Conservation (phyloP, 2,113 vertebrate genomes). For the Chloroceryle aenea region DNA sequence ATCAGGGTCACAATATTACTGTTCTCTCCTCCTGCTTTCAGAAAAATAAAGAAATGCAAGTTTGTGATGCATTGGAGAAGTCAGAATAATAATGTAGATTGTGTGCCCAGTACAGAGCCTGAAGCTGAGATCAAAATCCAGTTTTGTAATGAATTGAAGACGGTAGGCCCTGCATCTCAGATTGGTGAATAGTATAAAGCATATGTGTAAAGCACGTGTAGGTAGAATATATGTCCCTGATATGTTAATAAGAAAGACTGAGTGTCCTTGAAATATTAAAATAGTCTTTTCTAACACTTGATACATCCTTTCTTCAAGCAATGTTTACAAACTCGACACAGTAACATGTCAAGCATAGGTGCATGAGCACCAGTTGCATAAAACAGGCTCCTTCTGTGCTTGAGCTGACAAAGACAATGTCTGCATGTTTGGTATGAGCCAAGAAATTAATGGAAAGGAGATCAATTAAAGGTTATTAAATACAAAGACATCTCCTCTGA, state of each 20-base stretch:
- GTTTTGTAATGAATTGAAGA: background rate
- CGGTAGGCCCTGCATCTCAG: background rate
- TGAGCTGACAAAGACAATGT: background rate
- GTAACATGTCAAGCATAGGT: background rate
- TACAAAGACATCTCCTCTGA: background rate
- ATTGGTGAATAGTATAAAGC: background rate
- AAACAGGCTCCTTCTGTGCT: background rate
- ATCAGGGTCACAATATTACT: background rate
- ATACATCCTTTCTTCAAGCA: background rate
- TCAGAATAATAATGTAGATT: background rate
- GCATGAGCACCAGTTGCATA: background rate
- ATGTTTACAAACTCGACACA: background rate
- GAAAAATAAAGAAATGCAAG: background rate
- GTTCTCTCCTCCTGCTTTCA: background rate
- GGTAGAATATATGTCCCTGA: background rate
- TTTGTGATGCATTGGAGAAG: background rate
- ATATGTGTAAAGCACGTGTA: no score
- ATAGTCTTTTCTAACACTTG: background rate
- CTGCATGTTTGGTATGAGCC: background rate
- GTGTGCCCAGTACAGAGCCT: background rate
- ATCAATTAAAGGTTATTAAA: background rate
- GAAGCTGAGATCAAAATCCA: background rate
- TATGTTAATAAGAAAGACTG: background rate
- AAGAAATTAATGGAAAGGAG: background rate
- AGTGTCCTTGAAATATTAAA: background rate